Evolutionary conservation across 2,113 vertebrate species (phyloP), one percentile per base, ranked within the genome.

Genomic region (Silurus meridionalis): DNA sequence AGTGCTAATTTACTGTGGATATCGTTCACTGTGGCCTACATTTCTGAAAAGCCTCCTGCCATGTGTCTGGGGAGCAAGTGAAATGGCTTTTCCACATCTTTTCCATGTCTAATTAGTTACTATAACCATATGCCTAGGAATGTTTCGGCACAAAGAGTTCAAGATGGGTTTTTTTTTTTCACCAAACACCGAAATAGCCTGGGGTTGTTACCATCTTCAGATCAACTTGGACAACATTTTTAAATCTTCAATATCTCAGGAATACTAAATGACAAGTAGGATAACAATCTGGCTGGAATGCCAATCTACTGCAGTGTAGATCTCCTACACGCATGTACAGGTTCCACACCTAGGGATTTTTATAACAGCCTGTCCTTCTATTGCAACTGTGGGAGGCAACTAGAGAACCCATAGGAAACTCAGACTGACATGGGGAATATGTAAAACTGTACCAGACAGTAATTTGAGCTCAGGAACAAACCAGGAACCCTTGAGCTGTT

Each of bases 31-130:
- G 88, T 87, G 53, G 72, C 83, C 72, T 83, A 87, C 74, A 85
- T 87, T 85, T 87, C 86, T 52, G 66, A 83, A 48, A 4, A 83
- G 63, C 83, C 80, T 52, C 85, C 81, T 80, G 84, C 69, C 21
- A 21, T 9, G 6, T 19, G 55, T 80, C 63, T 71, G 50, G 57
- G 74, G 57, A 87, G 66, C 52, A 25, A n/a, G 57, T 6, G 23
- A 87, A 80, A 89, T 77, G 72, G 83, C 50, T 87, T 89, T 87
- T 89, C 80, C 83, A 83, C 86, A 55, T 21, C 67, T 82, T 61
- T 21, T 55, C 81, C 80, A 58, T 67, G 72, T 83, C 80, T 64
- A 9, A 89, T 87, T 55, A 87, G 83, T 61, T 87, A 63, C 28
- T 67, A 71, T 78, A 52, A 82, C 69, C 53, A 57, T 83, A 15